Evolutionary conservation across 2,888 invertebrate species (phyloP), one percentile per base, ranked within the genome.

Genomic region (Trichopria drosophilae): DNA sequence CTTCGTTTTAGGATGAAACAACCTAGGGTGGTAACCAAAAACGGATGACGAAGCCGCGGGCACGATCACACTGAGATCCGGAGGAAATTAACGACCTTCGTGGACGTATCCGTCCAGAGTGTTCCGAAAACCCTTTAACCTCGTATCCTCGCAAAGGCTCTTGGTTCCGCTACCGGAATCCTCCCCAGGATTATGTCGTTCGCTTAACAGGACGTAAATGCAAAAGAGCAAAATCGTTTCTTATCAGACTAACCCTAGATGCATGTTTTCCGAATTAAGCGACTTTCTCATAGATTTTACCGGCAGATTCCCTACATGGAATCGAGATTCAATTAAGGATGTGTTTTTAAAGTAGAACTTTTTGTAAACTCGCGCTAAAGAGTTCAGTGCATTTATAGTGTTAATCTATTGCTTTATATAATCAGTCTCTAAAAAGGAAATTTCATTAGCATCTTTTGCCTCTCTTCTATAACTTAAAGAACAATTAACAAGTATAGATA

Each of bases 141-240:
- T 61, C 55, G 48, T 55, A 59, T 52, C 58, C 53, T 37, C 35
- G 54, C 51, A 54, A 56, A 53, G 52, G 57, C 59, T 57, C 53
- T 55, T 45, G 40, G 40, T 46, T 40, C 54, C 35, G 47, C 42
- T 37, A 26, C 37, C 51, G 49, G 60, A 62, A 62, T 64, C 62
- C 57, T 22, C 29, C 48, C 37, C 48, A 42, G 59, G 59, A 65
- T 66, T 64, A 63, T 57, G 57, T 57, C 53, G 59, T 61, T 57
- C 66, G 57, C 59, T 63, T 63, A 63, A 60, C 62, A 55, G 58
- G 47, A 61, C 61, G 61, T 60, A 63, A 59, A 65, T 62, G 63
- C 55, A 53, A 58, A 59, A 59, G 54, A 44, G 56, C 51, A 58
- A 59, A 53, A 47, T 37, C 47, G 58, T 56, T 57, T 48, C 53